Evolutionary conservation across 2,888 invertebrate genomes (phyloP), one percentile per base, ranked within the genome.

Genomic region (Azorinus chamasolen): DNA sequence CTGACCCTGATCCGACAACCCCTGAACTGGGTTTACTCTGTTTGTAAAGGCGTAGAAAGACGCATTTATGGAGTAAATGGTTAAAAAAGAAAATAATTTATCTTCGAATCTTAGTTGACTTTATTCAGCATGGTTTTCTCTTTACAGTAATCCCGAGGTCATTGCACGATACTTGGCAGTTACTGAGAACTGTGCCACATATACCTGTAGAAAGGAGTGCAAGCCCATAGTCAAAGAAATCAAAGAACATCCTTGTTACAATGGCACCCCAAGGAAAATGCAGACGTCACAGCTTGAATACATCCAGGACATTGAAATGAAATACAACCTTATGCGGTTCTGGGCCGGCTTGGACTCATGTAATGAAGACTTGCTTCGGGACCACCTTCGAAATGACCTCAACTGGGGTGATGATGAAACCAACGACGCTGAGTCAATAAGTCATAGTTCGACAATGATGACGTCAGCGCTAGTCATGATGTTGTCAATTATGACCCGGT

Each of bases 171-270:
- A 39, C n/a, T 32, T 4, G 12, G 24, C 59, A 10, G 43, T 84
- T 0, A 16, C 14, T 8, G 59, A 46, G 1, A 65, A 76, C 22
- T 85, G 85, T 63, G 22, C n/a, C 5, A 27, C 53, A 10, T 48
- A 57, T 2, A 20, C 22, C 6, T 85, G 83, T 25, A 41, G 50
- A n/a, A n/a, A 66, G 0, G 77, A 82, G 63, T 85, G 85, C 51
- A 45, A 69, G 1, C 41, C 48, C 3, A 45, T 66, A 32, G 71
- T 79, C 12, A 59, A 45, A 39, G 65, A 65, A 12, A 53, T 78
- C 5, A 73, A 62, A 50, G 46, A 59, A 18, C 83, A 80, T 16
- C 78, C 80, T 5, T 85, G 85, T 46, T 71, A 78, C 51, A 45
- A 57, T 0, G 79, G 80, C 0, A 74, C 81, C 32, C 51, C 79